Percentiles rank a stretch among this genome's conserved stretches.
Evolutionary conservation across 2,888 invertebrate genomes (phyloP).

Genomic region (Schrankia costaestrigalis): DNA sequence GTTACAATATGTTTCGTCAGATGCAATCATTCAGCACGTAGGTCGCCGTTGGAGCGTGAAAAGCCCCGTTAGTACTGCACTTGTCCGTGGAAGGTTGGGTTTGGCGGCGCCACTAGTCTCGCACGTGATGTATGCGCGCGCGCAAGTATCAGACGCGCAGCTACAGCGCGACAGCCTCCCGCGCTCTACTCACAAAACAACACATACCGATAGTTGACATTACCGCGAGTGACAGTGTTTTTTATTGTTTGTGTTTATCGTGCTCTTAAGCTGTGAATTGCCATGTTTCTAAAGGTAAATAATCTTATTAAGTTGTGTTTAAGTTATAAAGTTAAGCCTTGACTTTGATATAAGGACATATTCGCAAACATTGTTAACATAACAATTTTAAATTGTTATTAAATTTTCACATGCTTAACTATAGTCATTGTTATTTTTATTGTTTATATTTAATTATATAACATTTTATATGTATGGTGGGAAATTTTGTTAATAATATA

Average conservation of each 20-base stretch:
- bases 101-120: conserved; percentile 54
- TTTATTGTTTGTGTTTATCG: conserved; percentile 34
- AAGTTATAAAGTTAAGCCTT: conserved; percentile 35
- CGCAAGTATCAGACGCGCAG: conserved; percentile 64
- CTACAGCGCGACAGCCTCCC: conserved; percentile 73
- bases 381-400: conserved; percentile 40
- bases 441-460: conserved; percentile 33
- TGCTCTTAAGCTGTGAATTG: conserved; percentile 32
- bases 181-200: conserved; percentile 53
- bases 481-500: conserved; percentile 18
- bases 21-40: conserved; percentile 39
- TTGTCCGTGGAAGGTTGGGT: conserved; percentile 51
- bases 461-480: conserved; percentile 23
- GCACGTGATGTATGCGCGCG: conserved; percentile 74
- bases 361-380: conserved; percentile 47
- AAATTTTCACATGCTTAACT: conserved; percentile 34
- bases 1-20: conserved; percentile 31
- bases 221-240: conserved; percentile 64
- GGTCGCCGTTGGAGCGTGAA: conserved; percentile 57
- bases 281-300: conserved; percentile 57
- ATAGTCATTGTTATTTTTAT: conserved; percentile 35
- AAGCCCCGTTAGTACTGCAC: conserved; percentile 60
- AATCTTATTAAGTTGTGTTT: conserved; percentile 21
- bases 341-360: conserved; percentile 37
- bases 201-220: conserved; percentile 39